phyloP scores from a whole-genome alignment of 2,113 vertebrate genomes.

The Gopherus flavomarginatus region DNA sequence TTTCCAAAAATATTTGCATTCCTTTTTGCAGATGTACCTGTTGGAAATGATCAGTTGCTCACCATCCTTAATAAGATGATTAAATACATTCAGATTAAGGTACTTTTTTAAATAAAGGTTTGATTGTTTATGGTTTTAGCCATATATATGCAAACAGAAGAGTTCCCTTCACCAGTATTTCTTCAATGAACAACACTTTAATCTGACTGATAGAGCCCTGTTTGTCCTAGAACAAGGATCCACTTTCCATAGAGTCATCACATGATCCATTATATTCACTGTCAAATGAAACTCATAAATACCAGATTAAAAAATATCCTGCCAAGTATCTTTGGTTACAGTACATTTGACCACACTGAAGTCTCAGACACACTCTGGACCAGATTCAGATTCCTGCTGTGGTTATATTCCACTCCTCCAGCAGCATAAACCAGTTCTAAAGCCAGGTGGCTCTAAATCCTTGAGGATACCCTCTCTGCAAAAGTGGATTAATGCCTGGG shows the following conservation, averaged over 20 bases:
- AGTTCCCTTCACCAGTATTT: neutral
- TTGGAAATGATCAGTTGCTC: conserved; percentile 90
- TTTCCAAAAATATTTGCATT: neutral
- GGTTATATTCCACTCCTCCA: neutral
- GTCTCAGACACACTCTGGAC: neutral
- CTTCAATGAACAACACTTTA: neutral
- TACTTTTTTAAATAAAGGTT: conserved; percentile 58
- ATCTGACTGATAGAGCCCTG: neutral
- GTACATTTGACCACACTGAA: conserved; percentile 8
- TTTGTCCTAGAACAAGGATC: neutral
- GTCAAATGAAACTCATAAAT: neutral
- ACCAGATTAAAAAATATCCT: neutral
- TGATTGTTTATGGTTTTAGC: neutral
- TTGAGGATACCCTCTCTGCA: neutral
- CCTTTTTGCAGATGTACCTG: conserved; percentile 85
- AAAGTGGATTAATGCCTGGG: too few species aligned
- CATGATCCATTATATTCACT: neutral
- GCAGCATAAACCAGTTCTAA: neutral
- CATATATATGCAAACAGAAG: neutral
- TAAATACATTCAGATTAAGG: conserved; percentile 92
- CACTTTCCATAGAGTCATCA: neutral
- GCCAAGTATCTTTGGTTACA: neutral
- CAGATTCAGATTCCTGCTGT: neutral
- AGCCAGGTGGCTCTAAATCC: neutral
- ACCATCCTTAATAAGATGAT: conserved; percentile 88